Evolutionary conservation across 2,797 vertebrate species (phyloP), one percentile per base, ranked within the genome.

Genomic region (Tokudaia muenninki): DNA sequence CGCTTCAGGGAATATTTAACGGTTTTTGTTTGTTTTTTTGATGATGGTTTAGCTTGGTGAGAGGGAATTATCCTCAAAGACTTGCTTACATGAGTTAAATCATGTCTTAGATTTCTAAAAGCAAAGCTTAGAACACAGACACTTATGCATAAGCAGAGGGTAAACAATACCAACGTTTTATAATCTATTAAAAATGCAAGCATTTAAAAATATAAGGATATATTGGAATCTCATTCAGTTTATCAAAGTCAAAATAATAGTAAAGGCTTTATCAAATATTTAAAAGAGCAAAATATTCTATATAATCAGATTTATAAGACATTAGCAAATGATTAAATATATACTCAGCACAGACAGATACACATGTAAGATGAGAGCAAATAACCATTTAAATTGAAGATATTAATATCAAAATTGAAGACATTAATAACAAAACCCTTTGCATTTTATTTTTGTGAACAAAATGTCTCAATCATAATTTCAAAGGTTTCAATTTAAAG

Each of bases 291-390:
- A 24, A 87, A 59, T 74, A 88, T 92, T 94, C 65, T 77, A 37
- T 47, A n/a, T 57, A 50, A 59, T 88, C 41, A 95, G 21, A 70
- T 90, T 89, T 72, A 4, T 34, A 88, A 88, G 52, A 92, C 14
- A 80, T 37, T 93, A 70, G 13, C 80, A 84, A 72, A 92, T 50
- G 14, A 61, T 74, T 91, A 90, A 81, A 92, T 80, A 91, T 50
- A 81, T 96, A 95, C 87, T 96, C 75, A 88, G 59, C 7, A 75
- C 12, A 75, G 34, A 87, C 44, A 92, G n/a, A 88, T 86, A 70
- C 44, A 90, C 91, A 84, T 24, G 22, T 61, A 88, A n/a, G 16
- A 74, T 50, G 34, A 79, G 50, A 83, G 92, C 67, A 92, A 97
- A 92, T 29, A 65, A 94, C 61, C 31, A 78, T 29, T 78, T 90